Evolutionary conservation across 2,797 vertebrate species (phyloP).

Genomic region (Chaetophractus vellerosus): DNA sequence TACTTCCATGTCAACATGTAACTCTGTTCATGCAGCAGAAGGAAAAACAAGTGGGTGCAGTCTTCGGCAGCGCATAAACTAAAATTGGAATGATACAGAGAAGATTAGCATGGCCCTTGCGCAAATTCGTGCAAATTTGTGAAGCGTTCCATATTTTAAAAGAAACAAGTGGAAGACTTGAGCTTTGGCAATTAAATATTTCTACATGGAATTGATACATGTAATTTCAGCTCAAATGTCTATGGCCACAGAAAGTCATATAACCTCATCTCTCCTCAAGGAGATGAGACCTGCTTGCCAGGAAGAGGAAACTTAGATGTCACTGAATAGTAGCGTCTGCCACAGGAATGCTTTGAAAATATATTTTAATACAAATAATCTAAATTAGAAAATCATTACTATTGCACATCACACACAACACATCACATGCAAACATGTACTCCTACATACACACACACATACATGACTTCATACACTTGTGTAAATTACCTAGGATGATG

Average conservation of each 20-base stretch:
- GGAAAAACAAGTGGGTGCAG: background rate
- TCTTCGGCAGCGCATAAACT: no score
- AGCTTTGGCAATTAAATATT: constrained; percentile 15
- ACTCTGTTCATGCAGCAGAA: background rate
- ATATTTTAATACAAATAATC: background rate
- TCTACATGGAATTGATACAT: background rate
- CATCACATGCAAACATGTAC: background rate
- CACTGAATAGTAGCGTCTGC: background rate
- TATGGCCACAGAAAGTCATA: background rate
- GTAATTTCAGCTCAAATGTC: background rate
- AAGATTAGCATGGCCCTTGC: no score
- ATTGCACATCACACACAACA: background rate
- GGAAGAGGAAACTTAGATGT: background rate
- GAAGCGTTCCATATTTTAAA: no score
- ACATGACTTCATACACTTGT: background rate
- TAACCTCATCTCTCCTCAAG: background rate
- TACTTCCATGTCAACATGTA: background rate
- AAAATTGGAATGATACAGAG: no score
- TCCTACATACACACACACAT: background rate
- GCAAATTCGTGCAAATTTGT: no score
- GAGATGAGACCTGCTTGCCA: background rate
- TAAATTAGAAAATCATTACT: constrained; percentile 39
- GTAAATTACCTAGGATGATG: background rate
- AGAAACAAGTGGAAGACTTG: background rate
- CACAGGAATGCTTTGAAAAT: background rate